Evolutionary conservation across 1,140 invertebrate species (phyloP), one percentile per base, ranked within the genome.

Genomic region (Drosophila tani): DNA sequence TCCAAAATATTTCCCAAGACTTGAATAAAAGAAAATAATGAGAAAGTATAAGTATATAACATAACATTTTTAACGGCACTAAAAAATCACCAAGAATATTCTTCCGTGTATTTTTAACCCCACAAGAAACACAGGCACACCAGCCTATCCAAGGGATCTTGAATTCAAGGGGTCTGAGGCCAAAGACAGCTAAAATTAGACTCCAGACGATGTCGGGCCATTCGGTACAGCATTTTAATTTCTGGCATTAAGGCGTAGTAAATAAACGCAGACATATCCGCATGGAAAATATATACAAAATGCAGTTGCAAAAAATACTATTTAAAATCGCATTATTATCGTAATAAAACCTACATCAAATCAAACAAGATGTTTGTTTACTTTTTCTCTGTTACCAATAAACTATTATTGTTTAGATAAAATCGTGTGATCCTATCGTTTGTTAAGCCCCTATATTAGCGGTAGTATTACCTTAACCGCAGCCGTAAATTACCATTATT

Each of bases 161-260:
- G 8, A 73, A 38, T 56, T 56, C 35, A 56, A 56, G 53, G 53
- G 53, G 38, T 38, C 70, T 69, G 67, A 73, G 66, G 53, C 55
- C 67, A 71, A 21, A 59, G 57, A 41, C 71, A 51, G 66, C 84
- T 88, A 88, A 88, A 88, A 90, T 88, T 88, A 88, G 84, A 88
- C 85, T 88, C 85, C 84, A 88, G 84, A 88, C 84, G 69, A 21
- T 50, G 60, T 53, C 69, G 41, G 71, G 71, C 49, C 81, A 82
- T 68, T 58, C 67, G 51, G 83, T 68, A 81, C 63, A 88, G 84
- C 68, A 79, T 88, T 87, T 88, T 88, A 88, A 84, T 88, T 88
- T 79, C 62, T 67, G 66, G 74, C 66, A 84, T 84, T 84, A 84
- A 69, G 64, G 76, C 83, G 83, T 63, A 82, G 80, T 80, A 82